These are phyloP conservation scores for Nomada goodeniana DNA, from an alignment of 2,888 invertebrate genomes.

Conservation along the genomic window DNA sequence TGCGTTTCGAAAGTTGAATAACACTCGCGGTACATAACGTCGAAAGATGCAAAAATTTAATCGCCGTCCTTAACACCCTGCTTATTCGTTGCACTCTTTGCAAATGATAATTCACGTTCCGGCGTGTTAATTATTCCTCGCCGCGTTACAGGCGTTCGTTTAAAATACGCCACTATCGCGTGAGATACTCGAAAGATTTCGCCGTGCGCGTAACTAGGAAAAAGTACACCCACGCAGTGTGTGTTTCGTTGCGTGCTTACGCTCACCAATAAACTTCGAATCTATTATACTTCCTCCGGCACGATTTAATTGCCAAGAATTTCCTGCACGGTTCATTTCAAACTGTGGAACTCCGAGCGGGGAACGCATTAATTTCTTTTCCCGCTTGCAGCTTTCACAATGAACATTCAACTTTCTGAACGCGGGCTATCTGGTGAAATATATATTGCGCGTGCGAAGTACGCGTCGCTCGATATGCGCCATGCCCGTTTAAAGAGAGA, in stretches of 20 bases:
- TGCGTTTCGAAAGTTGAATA: not conserved
- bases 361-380: not conserved
- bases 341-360: too few relatives aligned
- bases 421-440: too few relatives aligned
- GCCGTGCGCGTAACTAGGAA: not conserved
- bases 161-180: constrained; percentile 20
- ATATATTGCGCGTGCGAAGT: too few relatives aligned
- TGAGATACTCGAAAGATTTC: not conserved
- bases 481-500: not conserved
- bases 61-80: too few relatives aligned
- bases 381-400: not conserved
- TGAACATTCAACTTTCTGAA: too few relatives aligned
- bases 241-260: constrained; percentile 8
- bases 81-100: not conserved
- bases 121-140: constrained; percentile 29
- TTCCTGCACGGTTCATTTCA: too few relatives aligned
- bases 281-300: not conserved
- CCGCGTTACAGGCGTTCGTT: constrained; percentile 48
- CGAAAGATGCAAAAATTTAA: too few relatives aligned
- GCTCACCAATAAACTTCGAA: too few relatives aligned
- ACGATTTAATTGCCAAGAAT: not conserved
- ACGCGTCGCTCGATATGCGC: too few relatives aligned
- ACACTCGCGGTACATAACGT: too few relatives aligned
- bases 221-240: not conserved
- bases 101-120: constrained; percentile 30